Evolutionary conservation across 1,140 invertebrate genomes (phyloP), one percentile per base, ranked within the genome.

Genomic region (Cotesia typhae): DNA sequence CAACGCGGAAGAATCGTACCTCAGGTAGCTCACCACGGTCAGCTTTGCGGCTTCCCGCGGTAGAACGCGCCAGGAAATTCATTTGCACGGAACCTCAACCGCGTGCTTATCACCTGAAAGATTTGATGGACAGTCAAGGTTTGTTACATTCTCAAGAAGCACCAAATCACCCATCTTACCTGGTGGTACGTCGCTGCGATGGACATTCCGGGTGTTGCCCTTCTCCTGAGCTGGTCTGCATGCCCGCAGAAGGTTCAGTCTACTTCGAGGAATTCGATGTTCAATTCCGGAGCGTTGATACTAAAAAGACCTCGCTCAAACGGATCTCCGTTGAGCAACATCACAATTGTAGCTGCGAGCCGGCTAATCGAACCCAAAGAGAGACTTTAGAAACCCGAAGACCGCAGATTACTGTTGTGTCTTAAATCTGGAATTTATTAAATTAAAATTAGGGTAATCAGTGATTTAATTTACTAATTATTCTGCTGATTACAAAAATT

Each of bases 291-390:
- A 82, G 67, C 9, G 10, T 79, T 0, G n/a, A 61, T n/a, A 77
- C 72, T 4, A 77, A 75, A n/a, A 47, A 55, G 4, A 74, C 36
- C 0, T 74, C 60, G 17, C 75, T 10, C 38, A 61, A 67, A 14
- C 81, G 76, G 78, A 81, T 83, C 10, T 74, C 63, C 4, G 73
- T 83, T 7, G 79, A 80, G 10, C 80, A 83, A 9, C 81, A 83
- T 37, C 71, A 59, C n/a, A 72, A 67, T 12, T 83, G 81, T 28
- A 73, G 38, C 0, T 83, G 81, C 37, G 61, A 75, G 35, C 5
- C 66, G 0, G 78, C 65, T 36, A 77, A 65, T 10, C 10, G 59
- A 14, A 72, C 51, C 3, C 61, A 79, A 0, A 70, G 76, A 4
- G 47, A 75, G 17, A 9, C 9, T 28, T 9, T 71, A 5, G 69